Evolutionary conservation across 2,888 invertebrate species (phyloP), one percentile per base, ranked within the genome.

Genomic region (Chouioia cunea): DNA sequence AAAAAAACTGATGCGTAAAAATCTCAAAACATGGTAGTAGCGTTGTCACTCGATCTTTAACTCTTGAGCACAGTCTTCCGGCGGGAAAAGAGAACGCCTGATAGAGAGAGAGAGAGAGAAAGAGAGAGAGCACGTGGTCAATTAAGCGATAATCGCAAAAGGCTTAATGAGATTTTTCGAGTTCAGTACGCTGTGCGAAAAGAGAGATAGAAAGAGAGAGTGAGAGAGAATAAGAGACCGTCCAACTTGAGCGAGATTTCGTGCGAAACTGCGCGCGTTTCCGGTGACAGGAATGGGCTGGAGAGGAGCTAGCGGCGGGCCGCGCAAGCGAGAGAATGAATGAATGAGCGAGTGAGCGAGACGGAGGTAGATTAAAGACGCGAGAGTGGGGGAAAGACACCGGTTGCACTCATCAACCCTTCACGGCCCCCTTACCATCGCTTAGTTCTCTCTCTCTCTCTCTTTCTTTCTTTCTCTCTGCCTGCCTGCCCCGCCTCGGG

Each of bases 381-480:
- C 44, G 22, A 53, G 54, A 72, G 79, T 77, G 82, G 83, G 83
- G 82, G 80, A 80, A 81, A 82, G 83, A 83, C 83, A 84, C 84
- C 83, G 83, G 83, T 84, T 83, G 83, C 83, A 82, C 83, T 83
- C 83, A 84, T 84, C 83, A 83, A 83, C 82, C 82, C 83, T 82
- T 82, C 82, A 58, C 71, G 64, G 23, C 36, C 62, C 58, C 63
- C 60, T 66, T 50, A n/a, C 60, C 59, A n/a, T n/a, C 64, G 46
- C 20, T 36, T 36, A 36, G 57, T 47, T 46, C 48, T 54, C 53
- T 63, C 10, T 52, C 46, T 52, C 63, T 58, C 47, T 58, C 69
- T 50, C 68, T 58, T 58, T 70, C 58, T 52, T 64, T 63, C 66
- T 54, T 44, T n/a, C 43, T 36, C 46, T 18, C 62, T 53, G 54